Evolutionary conservation across 2,888 invertebrate species (phyloP), one percentile per base, ranked within the genome.

Genomic region (Prenolepis imparis): DNA sequence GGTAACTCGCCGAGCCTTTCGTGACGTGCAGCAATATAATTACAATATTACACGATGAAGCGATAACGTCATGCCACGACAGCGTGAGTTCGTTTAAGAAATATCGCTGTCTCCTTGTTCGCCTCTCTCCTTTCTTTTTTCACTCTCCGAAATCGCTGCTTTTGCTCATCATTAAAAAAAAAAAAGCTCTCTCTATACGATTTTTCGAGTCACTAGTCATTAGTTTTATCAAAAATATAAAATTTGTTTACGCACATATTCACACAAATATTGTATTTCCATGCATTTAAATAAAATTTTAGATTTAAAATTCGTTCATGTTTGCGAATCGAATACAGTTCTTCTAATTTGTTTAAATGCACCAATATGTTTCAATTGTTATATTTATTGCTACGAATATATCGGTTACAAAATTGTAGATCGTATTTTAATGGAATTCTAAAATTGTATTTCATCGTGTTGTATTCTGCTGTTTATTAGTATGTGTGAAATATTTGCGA

Each of bases 41-140:
- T 92, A 92, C 90, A 91, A 92, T 92, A 92, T 92, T 92, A 90
- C 91, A 91, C 90, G 90, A 89, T 88, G 84, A 82, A 84, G 87
- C 86, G 92, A 91, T 91, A 90, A 89, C 87, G 91, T 89, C 88
- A 84, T 78, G 87, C 85, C 83, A 75, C 86, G 78, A 85, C 82
- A 73, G 67, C 68, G 36, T 59, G 80, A 85, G 72, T 48, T 70
- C 85, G 73, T 63, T 86, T 24, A 68, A 70, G 64, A 84, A 84
- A 84, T 75, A 73, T 82, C 64, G 74, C 66, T 57, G 39, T 83
- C 66, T 85, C 83, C 61, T 68, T 86, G 39, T 48, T 52, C 32
- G 48, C 52, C 32, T 61, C 81, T 75, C 41, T 61, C 63, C 18
- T 36, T 67, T 48, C 44, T 48, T 78, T 32, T 55, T 68, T n/a